Conservation (phyloP, 1,140 invertebrate genomes). For the Mamestra configurata region DNA sequence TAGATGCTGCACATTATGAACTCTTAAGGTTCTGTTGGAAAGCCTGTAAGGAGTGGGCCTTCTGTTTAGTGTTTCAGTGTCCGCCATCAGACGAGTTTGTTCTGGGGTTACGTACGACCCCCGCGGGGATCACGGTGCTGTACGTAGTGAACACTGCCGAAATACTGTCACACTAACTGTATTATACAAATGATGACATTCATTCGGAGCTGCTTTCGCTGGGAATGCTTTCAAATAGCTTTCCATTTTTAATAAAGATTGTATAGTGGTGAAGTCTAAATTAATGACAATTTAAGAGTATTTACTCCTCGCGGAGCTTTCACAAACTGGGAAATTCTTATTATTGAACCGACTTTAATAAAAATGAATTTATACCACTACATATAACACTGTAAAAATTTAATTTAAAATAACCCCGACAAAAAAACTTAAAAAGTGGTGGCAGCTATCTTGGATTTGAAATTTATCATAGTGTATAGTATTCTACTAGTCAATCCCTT, state of each 20-base stretch:
- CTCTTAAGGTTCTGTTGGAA: background rate
- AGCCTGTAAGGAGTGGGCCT: background rate
- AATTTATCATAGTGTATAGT: too few species aligned
- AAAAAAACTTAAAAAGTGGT: too few species aligned
- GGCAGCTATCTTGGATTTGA: too few species aligned
- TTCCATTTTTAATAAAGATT: background rate
- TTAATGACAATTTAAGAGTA: too few species aligned
- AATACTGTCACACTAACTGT: background rate
- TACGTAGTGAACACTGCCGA: background rate
- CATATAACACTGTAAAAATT: too few species aligned
- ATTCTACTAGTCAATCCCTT: too few species aligned
- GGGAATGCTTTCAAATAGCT: background rate
- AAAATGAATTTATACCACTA: too few species aligned
- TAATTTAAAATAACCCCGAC: too few species aligned
- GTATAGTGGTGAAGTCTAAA: background rate
- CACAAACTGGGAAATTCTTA: too few species aligned
- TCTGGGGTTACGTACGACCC: conserved; percentile 22
- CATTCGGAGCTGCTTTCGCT: background rate
- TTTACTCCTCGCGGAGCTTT: too few species aligned
- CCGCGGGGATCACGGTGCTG: background rate
- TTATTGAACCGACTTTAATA: too few species aligned
- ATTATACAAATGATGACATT: background rate
- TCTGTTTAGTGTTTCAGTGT: background rate
- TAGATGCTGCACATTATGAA: too few species aligned
- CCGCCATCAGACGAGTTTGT: background rate